A percentile compares a stretch with the other conserved stretches of the same genome.
Evolutionary conservation across 2,888 invertebrate species (phyloP).

Genomic region (Heliconius ethilla): DNA sequence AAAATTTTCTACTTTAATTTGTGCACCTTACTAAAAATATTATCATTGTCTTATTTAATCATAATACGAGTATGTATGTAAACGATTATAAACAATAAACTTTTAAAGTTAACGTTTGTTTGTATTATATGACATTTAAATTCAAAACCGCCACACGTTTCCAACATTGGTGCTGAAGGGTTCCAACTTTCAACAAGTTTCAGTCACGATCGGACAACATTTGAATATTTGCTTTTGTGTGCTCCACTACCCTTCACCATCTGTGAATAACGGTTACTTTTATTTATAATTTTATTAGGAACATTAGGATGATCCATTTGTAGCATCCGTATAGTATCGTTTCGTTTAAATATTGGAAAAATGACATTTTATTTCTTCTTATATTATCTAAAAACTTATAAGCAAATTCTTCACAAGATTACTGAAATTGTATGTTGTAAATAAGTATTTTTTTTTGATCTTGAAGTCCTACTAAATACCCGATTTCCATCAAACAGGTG

Average conservation of each 20-base stretch:
- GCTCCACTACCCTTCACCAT: slow-evolving; percentile 40
- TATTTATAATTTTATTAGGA: slow-evolving; percentile 16
- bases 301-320: neutral
- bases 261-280: slow-evolving; percentile 34
- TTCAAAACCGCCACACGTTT: slow-evolving; percentile 22
- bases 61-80: neutral
- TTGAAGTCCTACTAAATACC: neutral
- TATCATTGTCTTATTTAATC: neutral
- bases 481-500: neutral
- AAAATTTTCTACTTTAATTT: neutral
- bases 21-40: neutral
- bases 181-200: slow-evolving; percentile 36
- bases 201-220: slow-evolving; percentile 40
- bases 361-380: neutral
- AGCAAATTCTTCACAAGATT: neutral
- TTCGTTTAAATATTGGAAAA: neutral
- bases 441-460: neutral
- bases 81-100: neutral
- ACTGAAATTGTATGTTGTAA: neutral
- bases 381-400: neutral
- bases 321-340: neutral
- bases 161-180: slow-evolving; percentile 15
- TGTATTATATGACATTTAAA: slow-evolving; percentile 9
- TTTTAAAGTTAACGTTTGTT: neutral
- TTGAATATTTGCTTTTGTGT: slow-evolving; percentile 35